Evolutionary conservation across 2,113 vertebrate species (phyloP), one percentile per base, ranked within the genome.

Genomic region (Calypte anna): DNA sequence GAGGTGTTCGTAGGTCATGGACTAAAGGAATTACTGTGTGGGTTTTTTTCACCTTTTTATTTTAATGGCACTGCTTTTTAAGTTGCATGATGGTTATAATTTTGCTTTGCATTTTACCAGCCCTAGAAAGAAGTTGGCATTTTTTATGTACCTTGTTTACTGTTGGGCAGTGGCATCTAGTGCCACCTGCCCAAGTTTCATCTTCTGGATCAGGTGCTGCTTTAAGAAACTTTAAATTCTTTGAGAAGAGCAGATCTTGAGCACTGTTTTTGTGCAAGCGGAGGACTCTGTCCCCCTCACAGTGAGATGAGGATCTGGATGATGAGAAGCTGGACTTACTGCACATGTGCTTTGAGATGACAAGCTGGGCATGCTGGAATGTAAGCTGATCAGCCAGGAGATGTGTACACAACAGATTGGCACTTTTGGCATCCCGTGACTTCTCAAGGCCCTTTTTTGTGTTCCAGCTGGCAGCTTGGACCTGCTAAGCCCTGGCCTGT

Each of bases 341-440:
- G 11, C 40, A 40, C 40, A 40, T 78, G 44, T 64, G 57, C 73
- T 59, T 3, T 53, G 23, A 48, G 61, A 15, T 43, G 70, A 82
- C 69, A 53, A 27, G 67, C 80, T 92, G 74, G 46, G 27, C 23
- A 1, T 11, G n/a, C 6, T 67, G 69, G 38, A 86, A 14, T 43
- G 33, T 36, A 10, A 70, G 63, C 86, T 30, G 36, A 40, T 75
- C 40, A 91, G 24, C 73, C 3, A 8, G 63, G 79, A 79, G 72
- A 11, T 66, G 27, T 30, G 46, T 36, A 48, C 59, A 9, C n/a
- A 33, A 69, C 93, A 88, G 82, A 74, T 67, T 17, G 77, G 53
- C 3, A 18, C 70, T 85, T 72, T 53, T 94, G 96, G 87, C 84
- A 85, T 64, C 63, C 66, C 20, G 18, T 74, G 83, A 44, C 31